Base-by-base conservation (phyloP, 2,797 vertebrate genomes). In the Falco rusticolus region DNA sequence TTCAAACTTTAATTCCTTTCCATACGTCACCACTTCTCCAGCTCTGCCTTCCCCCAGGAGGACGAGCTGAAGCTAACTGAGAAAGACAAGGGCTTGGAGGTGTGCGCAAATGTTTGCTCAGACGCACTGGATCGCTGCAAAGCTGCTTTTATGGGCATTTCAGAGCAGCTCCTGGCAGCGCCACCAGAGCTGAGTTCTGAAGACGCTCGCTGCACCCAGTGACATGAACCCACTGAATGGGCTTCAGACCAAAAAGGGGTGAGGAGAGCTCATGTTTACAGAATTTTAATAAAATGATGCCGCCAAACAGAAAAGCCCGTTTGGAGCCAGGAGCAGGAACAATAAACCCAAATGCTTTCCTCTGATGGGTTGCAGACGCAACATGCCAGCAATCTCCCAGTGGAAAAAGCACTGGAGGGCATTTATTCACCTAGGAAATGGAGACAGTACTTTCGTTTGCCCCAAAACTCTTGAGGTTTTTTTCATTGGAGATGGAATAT, bases 111-210 rank as follows among this genome's bases (percentile, higher is more conserved):
- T 47, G 83, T 83, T 60, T 57, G 75, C 86, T 95, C 90, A 84
- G 61, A 88, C 0, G 1, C 91, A 41, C 10, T 5, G 0, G 28
- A 82, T 59, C 15, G 0, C 88, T 51, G 80, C 88, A 87, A 4
- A 95, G 83, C 90, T 80, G 94, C 96, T 97, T 97, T 96, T 96
- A 96, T 96, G 96, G 96, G 95, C 96, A 97, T 97, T 88, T 95
- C 4, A 0, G 61, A 94, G 95, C 28, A 0, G 92, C 76, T 93
- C 37, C 93, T 86, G 94, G 91, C 94, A 96, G 93, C 37, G 0
- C 71, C 0, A 7, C 86, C 2, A 1, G 8, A 43, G 89, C 78
- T 0, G 3, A 84, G 78, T 39, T 24, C 94, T 0, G 2, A 16
- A 28, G 79, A 43, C 0, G 1, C 79, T 61, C 3, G 3, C 68